Base-by-base conservation (phyloP, 1,140 invertebrate genomes). In the Whitmania pigra region DNA sequence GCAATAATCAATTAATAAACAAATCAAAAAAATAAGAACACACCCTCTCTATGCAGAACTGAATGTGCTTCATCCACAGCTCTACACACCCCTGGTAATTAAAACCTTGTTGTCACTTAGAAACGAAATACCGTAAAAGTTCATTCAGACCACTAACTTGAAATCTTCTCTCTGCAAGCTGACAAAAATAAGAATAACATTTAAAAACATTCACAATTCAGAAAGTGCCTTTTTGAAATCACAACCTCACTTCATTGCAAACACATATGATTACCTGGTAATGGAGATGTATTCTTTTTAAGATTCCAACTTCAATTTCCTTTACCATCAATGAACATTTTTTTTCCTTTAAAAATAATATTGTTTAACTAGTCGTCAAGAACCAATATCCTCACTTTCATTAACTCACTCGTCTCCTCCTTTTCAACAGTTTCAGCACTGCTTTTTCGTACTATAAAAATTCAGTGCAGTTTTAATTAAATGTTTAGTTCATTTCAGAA, bases 1-100 rank as follows among this genome's bases (percentile, higher is more conserved):
- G 22, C 2, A 63, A 63, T 7, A 18, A 63, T 1, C 1, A 63
- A 18, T 63, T 15, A 63, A 63, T 25, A 20, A 57, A 57, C 22
- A 63, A 31, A n/a, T n/a, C 57, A 7, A 31, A 13, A 6, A 17
- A 22, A 17, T 63, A 15, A 63, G 22, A n/a, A 25, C 57, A 63
- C 57, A 63, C 57, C 57, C 22, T 63, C 57, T 63, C 11, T 11
- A 63, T 63, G 57, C 57, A 63, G 57, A 63, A 63, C 57, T 63
- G 6, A 63, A 63, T 63, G 29, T 63, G 57, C 29, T 63, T 63
- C 29, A 63, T 25, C 22, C 22, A 63, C 6, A 63, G 22, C 18
- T 63, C 57, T 13, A 63, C 57, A 17, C 57, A 63, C 11, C 57
- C 57, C 57, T 63, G 15, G 11, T 63, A 63, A 63, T 63, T 25